phyloP scores from a whole-genome alignment of 35 echinoderm and acorn worm species.

The Heliocidaris tuberculata region DNA sequence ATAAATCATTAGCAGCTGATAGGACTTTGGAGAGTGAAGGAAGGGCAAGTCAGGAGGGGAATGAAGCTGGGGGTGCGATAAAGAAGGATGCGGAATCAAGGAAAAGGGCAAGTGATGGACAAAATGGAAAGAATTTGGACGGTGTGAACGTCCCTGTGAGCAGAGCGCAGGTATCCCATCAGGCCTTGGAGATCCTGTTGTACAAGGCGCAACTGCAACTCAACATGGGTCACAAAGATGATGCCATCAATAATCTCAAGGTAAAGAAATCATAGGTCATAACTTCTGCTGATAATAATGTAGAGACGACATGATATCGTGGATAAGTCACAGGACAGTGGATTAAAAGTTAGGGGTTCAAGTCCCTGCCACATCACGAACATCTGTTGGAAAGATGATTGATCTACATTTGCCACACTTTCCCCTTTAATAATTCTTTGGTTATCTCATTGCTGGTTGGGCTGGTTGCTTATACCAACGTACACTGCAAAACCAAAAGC shows the following conservation, averaged over 20 bases:
- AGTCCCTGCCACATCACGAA: not conserved
- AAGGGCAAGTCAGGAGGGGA: not conserved
- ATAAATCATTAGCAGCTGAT: not conserved
- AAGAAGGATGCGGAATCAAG: not conserved
- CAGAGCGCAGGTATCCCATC: not conserved
- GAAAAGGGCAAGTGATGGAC: not conserved
- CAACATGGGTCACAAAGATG: not conserved
- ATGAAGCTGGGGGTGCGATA: not conserved
- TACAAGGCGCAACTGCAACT: not conserved
- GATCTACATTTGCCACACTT: not conserved
- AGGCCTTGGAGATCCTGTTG: constrained; percentile 38
- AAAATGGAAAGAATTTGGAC: not conserved
- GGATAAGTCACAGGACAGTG: not conserved
- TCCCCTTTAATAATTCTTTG: not conserved
- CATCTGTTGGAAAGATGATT: not conserved
- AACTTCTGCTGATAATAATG: too few species aligned
- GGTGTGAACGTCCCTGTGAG: not conserved
- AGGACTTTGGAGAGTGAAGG: not conserved
- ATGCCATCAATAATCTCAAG: not conserved
- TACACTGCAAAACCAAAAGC: too few species aligned
- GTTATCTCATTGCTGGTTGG: not conserved
- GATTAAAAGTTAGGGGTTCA: not conserved
- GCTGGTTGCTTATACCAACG: too few species aligned
- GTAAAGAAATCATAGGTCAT: not conserved
- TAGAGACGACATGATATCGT: too few species aligned